Base-by-base conservation (phyloP, 2,797 vertebrate species). In the Sebastes elongatus region DNA sequence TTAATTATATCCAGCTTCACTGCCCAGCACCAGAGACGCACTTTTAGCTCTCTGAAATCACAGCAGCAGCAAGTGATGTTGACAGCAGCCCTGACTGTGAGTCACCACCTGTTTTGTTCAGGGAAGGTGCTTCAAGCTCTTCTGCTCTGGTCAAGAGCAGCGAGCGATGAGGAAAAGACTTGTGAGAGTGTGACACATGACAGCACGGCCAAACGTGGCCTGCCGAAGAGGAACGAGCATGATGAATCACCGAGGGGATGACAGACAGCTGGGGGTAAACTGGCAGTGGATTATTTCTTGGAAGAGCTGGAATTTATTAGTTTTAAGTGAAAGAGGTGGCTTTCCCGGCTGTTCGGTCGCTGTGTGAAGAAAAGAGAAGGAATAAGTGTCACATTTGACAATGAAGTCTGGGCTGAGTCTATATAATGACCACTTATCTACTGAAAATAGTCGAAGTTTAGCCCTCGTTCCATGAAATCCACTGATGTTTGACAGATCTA, bases 151-250 rank as follows among this genome's bases (percentile, higher is more conserved):
- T 83, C 63, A 72, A 72, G 42, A 55, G 28, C 71, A 38, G 78
- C 22, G 42, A 81, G 84, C 60, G 55, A 74, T 87, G 85, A 90
- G 77, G 73, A 86, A 86, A 86, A 80, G 73, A 35, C 88, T 89
- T 91, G 87, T 91, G 90, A 89, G 90, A 77, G 71, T 63, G 85
- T 85, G 89, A 92, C 90, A 92, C 92, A 82, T 64, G 4, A 59
- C 75, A 20, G 78, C 80, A 66, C 35, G 74, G 66, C 80, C 77
- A 78, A 90, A 87, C 61, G 27, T 28, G 73, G 80, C 69, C 80
- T 16, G 3, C n/a, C 13, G 35, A 78, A 83, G 83, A 88, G 85
- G 89, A 92, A 88, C 62, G 2, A 83, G 66, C 32, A 1, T 3
- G 16, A 55, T 90, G 90, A 91, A 73, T 93, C 90, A 90, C 65